phyloP scores from a whole-genome alignment of 1,140 invertebrate genomes.

The Tetragnatha versicolor region DNA sequence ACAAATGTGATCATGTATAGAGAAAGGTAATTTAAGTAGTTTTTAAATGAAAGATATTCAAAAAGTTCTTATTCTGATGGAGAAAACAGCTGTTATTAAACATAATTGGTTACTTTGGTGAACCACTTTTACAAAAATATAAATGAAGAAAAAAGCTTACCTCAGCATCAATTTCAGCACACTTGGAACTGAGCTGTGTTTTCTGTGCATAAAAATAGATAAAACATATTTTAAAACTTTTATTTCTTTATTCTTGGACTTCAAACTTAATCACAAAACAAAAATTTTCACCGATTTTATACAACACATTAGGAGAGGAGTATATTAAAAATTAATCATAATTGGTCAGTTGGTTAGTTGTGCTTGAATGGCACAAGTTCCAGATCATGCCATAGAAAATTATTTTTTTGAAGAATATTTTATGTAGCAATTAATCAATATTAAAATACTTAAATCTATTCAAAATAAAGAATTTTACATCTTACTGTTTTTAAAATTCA shows the following conservation, averaged over 20 bases:
- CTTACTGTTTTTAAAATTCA: background rate
- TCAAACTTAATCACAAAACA: background rate
- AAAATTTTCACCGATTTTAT: background rate
- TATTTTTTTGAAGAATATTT: too few relatives aligned
- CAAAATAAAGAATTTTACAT: background rate
- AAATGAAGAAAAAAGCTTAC: slow-evolving; percentile 58
- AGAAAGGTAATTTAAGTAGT: background rate
- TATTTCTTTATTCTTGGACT: background rate
- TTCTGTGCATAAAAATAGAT: background rate
- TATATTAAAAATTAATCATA: background rate
- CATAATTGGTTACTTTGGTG: background rate
- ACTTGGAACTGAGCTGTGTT: slow-evolving; percentile 70
- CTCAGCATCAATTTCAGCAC: slow-evolving; percentile 76
- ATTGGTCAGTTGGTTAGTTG: background rate
- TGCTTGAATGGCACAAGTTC: background rate
- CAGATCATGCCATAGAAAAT: background rate
- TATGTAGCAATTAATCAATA: too few relatives aligned
- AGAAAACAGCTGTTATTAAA: background rate
- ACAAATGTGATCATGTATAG: background rate
- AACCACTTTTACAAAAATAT: background rate
- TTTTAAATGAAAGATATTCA: background rate
- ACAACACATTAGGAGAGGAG: background rate
- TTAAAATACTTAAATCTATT: too few relatives aligned
- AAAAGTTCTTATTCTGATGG: background rate
- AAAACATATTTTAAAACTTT: background rate